phyloP scores from a whole-genome alignment of 2,888 invertebrate genomes.

The Drosophila kuntzei region DNA sequence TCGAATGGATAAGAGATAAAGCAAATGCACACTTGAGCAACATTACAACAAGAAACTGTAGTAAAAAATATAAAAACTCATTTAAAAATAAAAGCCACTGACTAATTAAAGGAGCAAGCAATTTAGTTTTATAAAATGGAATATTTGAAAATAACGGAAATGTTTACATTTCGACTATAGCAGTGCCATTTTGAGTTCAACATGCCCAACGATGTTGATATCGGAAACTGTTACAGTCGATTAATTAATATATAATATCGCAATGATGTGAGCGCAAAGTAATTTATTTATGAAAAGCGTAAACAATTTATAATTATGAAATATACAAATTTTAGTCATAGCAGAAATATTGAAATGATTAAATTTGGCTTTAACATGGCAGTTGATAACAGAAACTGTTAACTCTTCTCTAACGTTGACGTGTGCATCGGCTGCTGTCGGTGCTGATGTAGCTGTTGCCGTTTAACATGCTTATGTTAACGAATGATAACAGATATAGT shows the following conservation, averaged over 20 bases:
- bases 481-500: no score
- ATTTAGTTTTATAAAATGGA: not conserved
- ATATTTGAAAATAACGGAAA: constrained; percentile 19
- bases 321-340: no score
- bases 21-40: constrained; percentile 7
- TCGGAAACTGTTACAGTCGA: constrained; percentile 12
- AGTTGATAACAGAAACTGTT: no score
- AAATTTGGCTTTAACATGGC: no score
- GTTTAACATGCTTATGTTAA: no score
- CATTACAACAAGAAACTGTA: not conserved
- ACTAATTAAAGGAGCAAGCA: not conserved
- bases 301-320: no score
- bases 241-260: constrained; percentile 13
- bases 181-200: constrained; percentile 1
- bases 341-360: no score
- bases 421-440: constrained; percentile 47
- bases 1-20: constrained; percentile 37
- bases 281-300: no score
- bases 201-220: not conserved
- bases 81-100: not conserved
- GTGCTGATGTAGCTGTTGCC: no score
- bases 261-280: no score
- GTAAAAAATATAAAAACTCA: not conserved
- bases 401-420: constrained; percentile 47
- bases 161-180: constrained; percentile 6